These are phyloP conservation scores for Tridacna crocea DNA, from an alignment of 2,888 invertebrate species.

Conservation along the genomic window DNA sequence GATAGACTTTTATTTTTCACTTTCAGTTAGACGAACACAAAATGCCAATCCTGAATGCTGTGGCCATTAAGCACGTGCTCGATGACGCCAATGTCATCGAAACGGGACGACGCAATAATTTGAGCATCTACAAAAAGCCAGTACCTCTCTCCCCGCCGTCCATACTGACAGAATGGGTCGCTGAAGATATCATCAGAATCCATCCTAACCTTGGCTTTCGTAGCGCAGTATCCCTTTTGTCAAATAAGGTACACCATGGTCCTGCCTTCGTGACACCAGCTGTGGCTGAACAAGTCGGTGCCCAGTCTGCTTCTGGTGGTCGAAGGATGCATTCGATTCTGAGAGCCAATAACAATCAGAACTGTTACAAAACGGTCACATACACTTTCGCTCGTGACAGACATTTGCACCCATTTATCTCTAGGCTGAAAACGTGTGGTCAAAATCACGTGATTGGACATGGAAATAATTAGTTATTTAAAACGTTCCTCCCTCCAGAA, in stretches of 20 bases:
- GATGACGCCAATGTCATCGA: neutral
- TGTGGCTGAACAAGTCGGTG: neutral
- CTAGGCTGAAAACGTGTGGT: constrained; percentile 3
- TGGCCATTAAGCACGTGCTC: constrained; percentile 12
- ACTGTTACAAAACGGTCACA: constrained; percentile 14
- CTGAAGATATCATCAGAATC: constrained; percentile 40
- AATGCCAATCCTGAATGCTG: constrained; percentile 20
- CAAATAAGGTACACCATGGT: constrained; percentile 34
- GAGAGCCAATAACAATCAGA: constrained; percentile 10
- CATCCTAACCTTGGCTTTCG: constrained; percentile 42
- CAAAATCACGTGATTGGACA: no score
- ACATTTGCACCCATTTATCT: constrained; percentile 3
- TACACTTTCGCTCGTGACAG: constrained; percentile 9
- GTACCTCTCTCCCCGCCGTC: constrained; percentile 33
- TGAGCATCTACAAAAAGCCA: constrained; percentile 14
- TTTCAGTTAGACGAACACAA: constrained; percentile 28
- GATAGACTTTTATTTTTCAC: neutral
- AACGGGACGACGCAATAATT: neutral
- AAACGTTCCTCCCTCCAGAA: no score
- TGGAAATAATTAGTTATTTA: no score
- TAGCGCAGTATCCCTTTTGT: constrained; percentile 30
- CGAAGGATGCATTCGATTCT: constrained; percentile 26
- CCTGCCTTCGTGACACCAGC: constrained; percentile 23
- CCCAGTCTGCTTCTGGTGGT: neutral
- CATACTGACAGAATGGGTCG: constrained; percentile 50